Base-by-base conservation (phyloP, 1,140 invertebrate genomes). In the Ericerus pela region DNA sequence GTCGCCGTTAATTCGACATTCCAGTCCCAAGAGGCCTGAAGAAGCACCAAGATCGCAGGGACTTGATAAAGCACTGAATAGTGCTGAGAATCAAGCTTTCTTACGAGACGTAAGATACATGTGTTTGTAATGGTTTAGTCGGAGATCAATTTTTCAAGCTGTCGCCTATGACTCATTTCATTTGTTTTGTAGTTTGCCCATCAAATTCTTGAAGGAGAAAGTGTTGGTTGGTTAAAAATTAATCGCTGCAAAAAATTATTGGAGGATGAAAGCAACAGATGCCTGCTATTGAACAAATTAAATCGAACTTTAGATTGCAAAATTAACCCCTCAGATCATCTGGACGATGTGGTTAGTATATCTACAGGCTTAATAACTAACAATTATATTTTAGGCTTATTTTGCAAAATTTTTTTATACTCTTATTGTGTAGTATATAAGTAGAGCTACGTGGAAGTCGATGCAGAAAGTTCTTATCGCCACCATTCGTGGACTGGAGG, bases 191-290 rank as follows among this genome's bases (percentile, higher is more conserved):
- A 96, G 80, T 77, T 96, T 27, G 81, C 95, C 10, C 87, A 81
- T 65, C 85, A 87, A 73, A 89, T 98, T 3, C 66, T 98, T 47
- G 84, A 88, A 43, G 96, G 96, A 10, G 91, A 99, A 73, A 94
- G 96, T 2, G 84, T 99, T 14, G 91, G 94, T 30, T 98, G 95
- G 90, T 73, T 99, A 18, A 96, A 97, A 70, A 69, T 95, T 5
- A 94, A 88, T 66, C 79, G 94, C 30, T 73, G 99, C 18, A 93
- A 91, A 65, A 95, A 96, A 67, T 71, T 99, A 4, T 95, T 99
- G 90, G 96, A 99, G 70, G 95, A 99, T 71, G 96, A 99, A 73
- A 96, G 88, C 54, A 96, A 98, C 73, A 76, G 96, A 28, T 96
- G 94, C 67, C 84, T 99, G 69, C 86, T 97, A 10, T 80, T 98